Evolutionary conservation across 2,888 invertebrate species (phyloP).

Genomic region (Lasius fuliginosus): DNA sequence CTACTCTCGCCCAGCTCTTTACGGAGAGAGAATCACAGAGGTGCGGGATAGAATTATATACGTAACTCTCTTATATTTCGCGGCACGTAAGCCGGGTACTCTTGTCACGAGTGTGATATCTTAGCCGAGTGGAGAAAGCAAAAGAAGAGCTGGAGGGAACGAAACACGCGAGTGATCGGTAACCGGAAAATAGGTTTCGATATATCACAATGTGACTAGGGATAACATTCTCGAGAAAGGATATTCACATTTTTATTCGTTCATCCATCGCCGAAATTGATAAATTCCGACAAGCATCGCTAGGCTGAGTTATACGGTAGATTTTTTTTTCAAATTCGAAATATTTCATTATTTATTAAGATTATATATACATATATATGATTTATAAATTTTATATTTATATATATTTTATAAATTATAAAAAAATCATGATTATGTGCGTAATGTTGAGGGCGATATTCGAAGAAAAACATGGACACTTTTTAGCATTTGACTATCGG

Average conservation of each 20-base stretch:
- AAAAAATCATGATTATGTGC: not conserved
- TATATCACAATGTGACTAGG: not conserved
- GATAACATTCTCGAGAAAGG: not conserved
- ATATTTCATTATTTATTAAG: not conserved
- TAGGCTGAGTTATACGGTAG: not conserved
- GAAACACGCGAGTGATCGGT: slow-evolving; percentile 31
- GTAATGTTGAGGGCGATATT: not conserved
- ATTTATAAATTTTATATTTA: not conserved
- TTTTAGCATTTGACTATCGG: not conserved
- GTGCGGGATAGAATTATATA: slow-evolving; percentile 30
- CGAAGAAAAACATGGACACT: not conserved
- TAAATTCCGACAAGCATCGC: not conserved
- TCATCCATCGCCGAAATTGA: not conserved
- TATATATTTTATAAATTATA: not conserved
- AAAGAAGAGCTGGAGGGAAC: slow-evolving; percentile 29
- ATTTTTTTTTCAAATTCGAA: not conserved
- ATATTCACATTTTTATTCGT: not conserved
- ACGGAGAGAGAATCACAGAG: not conserved
- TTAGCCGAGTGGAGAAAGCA: slow-evolving; percentile 29
- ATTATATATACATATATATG: not conserved
- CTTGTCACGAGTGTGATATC: slow-evolving; percentile 45
- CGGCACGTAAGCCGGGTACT: slow-evolving; percentile 28
- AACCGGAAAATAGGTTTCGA: slow-evolving; percentile 28
- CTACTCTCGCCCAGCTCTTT: not conserved
- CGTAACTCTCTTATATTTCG: not conserved